phyloP scores from a whole-genome alignment of 2,113 vertebrate species.

The Calyptommatus sinebrachiatus region DNA sequence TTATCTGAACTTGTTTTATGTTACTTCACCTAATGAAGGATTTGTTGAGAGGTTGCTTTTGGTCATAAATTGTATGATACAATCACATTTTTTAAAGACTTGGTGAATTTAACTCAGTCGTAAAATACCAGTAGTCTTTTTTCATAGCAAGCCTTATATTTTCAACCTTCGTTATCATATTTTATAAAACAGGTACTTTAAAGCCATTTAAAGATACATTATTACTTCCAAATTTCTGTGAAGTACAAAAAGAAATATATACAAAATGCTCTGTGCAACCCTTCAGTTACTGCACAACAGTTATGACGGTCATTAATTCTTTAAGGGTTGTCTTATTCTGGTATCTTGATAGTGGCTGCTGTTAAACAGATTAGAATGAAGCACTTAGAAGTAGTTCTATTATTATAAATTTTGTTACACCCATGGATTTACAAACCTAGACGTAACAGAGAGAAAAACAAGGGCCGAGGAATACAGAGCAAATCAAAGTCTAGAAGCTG shows the following conservation, averaged over 20 bases:
- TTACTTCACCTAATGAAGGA: constrained; percentile 4
- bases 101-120: constrained; percentile 6
- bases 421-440: background rate
- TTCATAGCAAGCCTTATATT: fast-evolving
- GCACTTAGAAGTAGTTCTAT: background rate
- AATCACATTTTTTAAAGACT: background rate
- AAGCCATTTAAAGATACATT: background rate
- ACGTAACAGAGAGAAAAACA: background rate
- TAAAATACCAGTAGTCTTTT: constrained; percentile 13
- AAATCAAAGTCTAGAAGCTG: background rate
- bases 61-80: background rate
- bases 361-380: background rate
- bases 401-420: background rate
- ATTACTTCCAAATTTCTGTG: background rate
- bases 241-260: too few species aligned
- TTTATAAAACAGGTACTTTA: background rate
- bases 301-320: background rate
- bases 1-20: background rate
- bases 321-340: background rate
- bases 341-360: background rate
- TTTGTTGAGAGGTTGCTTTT: constrained; percentile 1
- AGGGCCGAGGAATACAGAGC: background rate
- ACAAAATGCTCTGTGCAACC: background rate
- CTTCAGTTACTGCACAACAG: background rate
- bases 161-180: background rate